Evolutionary conservation across 37 sponge, comb jelly and placozoan genomes (phyloP), one percentile per base, ranked within the genome.

Genomic region (Hexactinellida sp.): DNA sequence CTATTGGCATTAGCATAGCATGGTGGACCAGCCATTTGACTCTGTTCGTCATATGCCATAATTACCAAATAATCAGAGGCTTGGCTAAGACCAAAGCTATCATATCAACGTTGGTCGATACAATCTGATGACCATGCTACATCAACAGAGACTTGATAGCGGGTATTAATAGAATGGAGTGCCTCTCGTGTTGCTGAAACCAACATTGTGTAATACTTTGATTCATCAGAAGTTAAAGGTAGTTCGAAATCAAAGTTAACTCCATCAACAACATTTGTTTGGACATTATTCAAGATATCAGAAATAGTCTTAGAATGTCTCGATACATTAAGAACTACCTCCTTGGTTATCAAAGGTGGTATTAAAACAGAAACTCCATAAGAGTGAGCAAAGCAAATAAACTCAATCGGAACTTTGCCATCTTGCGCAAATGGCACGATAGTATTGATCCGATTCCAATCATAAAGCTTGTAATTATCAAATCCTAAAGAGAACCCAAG

Each of bases 21-120:
- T 7, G 88, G 86, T 0, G 90, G 93, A 24, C 32, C 21, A 28
- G 51, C 86, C 9, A 94, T 88, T 82, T 94, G 93, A 38, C 93
- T 93, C 9, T 87, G 87, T 38, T 95, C 93, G 51, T 95, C 93
- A 82, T 95, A 95, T 21, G 95, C 83, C 95, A 93, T 95, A 7
- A 95, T 55, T 23, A 95, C 86, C 37, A 95, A 54, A 82, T 90
- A 93, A 41, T 95, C 95, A 0, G 83, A 54, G 19, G 36, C 82
- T 10, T 86, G 23, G 0, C 90, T 85, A 1, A 95, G 83, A 0
- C 76, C 85, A n/a, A 24, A 32, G 51, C 55, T 34, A 30, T 95
- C 90, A 54, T 91, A 95, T 55, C 93, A 93, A 10, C 93, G 85
- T 35, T 89, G 86, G 51, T 93, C 95, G n/a, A 91, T 88, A 38